phyloP scores from a whole-genome alignment of 2,797 vertebrate genomes.

The Chrysocyon brachyurus region DNA sequence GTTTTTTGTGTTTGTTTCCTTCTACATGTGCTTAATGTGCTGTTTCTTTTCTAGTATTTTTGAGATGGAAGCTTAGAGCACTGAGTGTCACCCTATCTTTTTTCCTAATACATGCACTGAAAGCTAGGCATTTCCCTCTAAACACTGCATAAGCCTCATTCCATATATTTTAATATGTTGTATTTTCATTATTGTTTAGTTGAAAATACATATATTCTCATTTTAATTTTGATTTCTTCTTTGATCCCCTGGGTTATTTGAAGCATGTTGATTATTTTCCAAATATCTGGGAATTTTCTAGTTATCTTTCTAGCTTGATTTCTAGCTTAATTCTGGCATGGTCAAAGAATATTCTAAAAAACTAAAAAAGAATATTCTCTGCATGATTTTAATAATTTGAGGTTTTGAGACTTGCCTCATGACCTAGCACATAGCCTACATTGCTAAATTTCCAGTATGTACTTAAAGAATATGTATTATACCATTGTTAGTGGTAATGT shows the following conservation, averaged over 20 bases:
- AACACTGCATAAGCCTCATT: neutral
- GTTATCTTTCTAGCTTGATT: conserved; percentile 10
- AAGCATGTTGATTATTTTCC: conserved; percentile 16
- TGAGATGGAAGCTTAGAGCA: neutral
- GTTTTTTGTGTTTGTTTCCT: neutral
- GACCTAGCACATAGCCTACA: neutral
- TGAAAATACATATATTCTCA: neutral
- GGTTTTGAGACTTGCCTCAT: neutral
- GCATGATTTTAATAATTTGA: neutral
- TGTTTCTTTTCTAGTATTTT: conserved; percentile 2
- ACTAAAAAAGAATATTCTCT: neutral
- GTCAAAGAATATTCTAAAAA: neutral
- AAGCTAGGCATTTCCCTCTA: neutral
- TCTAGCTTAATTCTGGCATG: neutral
- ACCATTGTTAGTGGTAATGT: neutral
- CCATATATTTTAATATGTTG: neutral
- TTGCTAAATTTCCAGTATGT: neutral
- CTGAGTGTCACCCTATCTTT: neutral
- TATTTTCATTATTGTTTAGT: neutral
- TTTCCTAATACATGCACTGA: neutral
- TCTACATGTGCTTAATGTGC: neutral
- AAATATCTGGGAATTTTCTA: conserved; percentile 23
- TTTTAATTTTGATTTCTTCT: conserved; percentile 16
- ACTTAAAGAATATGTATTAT: neutral
- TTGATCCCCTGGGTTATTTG: neutral